Evolutionary conservation across 23 tunicate genomes (phyloP), one percentile per base, ranked within the genome.

Genomic region (Corella eumyota): DNA sequence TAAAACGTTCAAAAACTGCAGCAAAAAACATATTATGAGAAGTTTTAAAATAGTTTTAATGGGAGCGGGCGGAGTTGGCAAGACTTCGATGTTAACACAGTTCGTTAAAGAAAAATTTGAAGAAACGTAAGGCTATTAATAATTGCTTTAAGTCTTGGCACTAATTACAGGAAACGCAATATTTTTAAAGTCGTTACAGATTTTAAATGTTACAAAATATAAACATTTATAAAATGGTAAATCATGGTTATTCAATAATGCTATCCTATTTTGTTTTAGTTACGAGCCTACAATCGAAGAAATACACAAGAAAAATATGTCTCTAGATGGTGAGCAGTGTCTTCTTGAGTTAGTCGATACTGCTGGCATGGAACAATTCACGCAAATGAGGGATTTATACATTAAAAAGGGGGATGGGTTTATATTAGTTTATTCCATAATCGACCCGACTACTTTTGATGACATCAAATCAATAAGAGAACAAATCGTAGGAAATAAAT

Each of bases 331-430:
- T 4, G 85, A 77, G 51, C 57, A 61, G 28, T 77, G 72, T 55
- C 24, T 66, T 66, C 32, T 86, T n/a, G 95, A 86, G 62, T 26
- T 86, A 4, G 66, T 74, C n/a, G 95, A 86, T 36, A 86, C 95
- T n/a, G 95, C 95, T 20, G 95, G 95, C 9, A 77, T 86, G 73
- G 95, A 86, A 25, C 95, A 86, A 71, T 86, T 86, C 32, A 74
- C 80, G 15, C 85, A 77, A 62, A 77, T 86, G 95, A 71, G 85
- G 53, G 85, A 86, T 29, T 60, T 77, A 19, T 77, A 86, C 68
- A 86, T 86, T 36, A 66, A 68, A 24, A 82, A 86, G 33, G 75
- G 95, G 27, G 88, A 86, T 34, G 95, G 95, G 30, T 86, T 86
- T 65, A 86, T 86, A 11, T 60, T 86, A 13, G 95, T 86, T 6